Conservation (phyloP, 2,113 vertebrate genomes). For the mouse (Mus musculus) region DNA sequence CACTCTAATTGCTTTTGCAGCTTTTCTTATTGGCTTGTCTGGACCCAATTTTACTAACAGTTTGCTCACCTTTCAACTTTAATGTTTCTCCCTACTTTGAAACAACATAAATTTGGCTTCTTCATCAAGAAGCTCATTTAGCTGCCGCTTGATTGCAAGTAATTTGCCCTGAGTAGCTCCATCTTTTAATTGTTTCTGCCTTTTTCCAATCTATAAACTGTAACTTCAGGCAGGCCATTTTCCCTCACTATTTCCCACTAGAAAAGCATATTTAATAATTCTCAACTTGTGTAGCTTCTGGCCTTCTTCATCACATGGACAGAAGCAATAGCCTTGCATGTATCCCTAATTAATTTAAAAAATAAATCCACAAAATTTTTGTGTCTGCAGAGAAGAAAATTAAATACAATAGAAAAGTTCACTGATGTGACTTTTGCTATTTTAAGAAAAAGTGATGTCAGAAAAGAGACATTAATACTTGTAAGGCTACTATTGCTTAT, state of each 20-base stretch:
- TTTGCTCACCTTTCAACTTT: slow-evolving; percentile 86
- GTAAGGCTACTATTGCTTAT: neutral
- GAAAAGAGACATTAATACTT: neutral
- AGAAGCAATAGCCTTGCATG: slow-evolving; percentile 83
- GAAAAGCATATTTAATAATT: slow-evolving; percentile 86
- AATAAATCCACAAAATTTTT: slow-evolving; percentile 73
- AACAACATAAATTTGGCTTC: slow-evolving; percentile 88
- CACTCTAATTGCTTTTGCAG: slow-evolving; percentile 68
- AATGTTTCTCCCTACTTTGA: slow-evolving; percentile 83
- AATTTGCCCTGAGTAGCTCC: slow-evolving; percentile 89
- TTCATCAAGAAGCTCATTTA: slow-evolving; percentile 90
- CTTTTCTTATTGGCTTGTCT: slow-evolving; percentile 80
- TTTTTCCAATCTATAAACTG: slow-evolving; percentile 88
- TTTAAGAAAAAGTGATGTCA: slow-evolving; percentile 40
- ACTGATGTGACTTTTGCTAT: slow-evolving; percentile 47
- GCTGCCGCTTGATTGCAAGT: slow-evolving; percentile 88
- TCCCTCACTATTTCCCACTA: slow-evolving; percentile 83
- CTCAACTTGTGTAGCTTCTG: slow-evolving; percentile 82
- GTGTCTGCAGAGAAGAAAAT: slow-evolving; percentile 78
- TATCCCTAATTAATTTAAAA: slow-evolving; percentile 78
- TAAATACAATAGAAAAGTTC: slow-evolving; percentile 65
- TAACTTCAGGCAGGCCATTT: slow-evolving; percentile 89
- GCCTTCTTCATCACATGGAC: slow-evolving; percentile 79
- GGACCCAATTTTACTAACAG: slow-evolving; percentile 77
- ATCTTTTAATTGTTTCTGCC: slow-evolving; percentile 88